These are phyloP conservation scores for Anisognathus igniventris DNA, from an alignment of 2,797 vertebrate genomes.

Conservation along the genomic window DNA sequence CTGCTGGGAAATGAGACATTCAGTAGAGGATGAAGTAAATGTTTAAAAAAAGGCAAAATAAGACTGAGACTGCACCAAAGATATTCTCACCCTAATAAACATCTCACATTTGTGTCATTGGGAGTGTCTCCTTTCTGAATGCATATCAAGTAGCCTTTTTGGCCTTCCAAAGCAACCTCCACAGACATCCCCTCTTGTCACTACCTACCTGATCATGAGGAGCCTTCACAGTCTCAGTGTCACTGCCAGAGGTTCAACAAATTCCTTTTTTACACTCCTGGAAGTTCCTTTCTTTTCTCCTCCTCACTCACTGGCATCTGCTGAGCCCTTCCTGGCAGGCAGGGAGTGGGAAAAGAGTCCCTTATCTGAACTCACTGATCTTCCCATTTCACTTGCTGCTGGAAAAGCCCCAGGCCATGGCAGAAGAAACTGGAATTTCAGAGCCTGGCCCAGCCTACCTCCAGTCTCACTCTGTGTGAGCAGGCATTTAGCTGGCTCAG, in stretches of 20 bases:
- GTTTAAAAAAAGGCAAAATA: neutral
- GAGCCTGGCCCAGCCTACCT: neutral
- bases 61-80: neutral
- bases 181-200: neutral
- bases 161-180: neutral
- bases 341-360: neutral
- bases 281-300: neutral
- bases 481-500: neutral
- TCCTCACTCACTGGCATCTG: neutral
- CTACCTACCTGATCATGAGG: neutral
- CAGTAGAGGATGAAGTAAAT: neutral
- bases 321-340: neutral
- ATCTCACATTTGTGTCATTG: neutral
- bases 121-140: neutral
- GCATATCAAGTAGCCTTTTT: neutral
- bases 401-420: neutral
- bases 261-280: neutral
- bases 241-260: neutral
- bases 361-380: neutral
- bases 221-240: neutral
- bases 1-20: constrained; percentile 1
- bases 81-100: neutral
- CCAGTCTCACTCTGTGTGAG: neutral
- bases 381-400: neutral
- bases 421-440: neutral